Base-by-base conservation (phyloP, 2,888 invertebrate genomes). In the Myopa testacea region DNA sequence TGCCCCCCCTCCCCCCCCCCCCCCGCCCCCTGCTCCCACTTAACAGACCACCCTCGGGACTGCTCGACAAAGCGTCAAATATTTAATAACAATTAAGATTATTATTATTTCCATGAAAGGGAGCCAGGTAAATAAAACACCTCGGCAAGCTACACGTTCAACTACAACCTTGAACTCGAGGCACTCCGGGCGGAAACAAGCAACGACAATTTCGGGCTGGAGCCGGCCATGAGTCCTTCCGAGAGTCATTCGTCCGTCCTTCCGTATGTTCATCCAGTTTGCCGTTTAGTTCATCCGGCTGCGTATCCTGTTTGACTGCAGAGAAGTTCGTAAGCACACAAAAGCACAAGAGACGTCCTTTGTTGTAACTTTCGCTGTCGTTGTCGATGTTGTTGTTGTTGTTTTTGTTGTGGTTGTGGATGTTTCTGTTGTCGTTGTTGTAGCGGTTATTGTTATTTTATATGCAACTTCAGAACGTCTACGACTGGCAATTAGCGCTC, bases 281-380 rank as follows among this genome's bases (percentile, higher is more conserved):
- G 52, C 63, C 70, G 70, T 50, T 73, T 26, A 26, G 14, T 50
- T 37, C 62, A 63, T 73, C 62, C 63, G 73, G 62, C 50, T 38
- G 73, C 73, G 34, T 60, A 72, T 72, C 72, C 60, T 62, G 62
- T 40, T 69, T 72, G 45, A 72, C 72, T 60, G 19, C 69, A 60
- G 72, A n/a, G 14, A 14, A 70, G 14, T 70, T n/a, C 37, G 16
- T 34, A 16, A 70, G 12, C 34, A 50, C 50, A 50, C 26, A 65
- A 65, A 38, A 40, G 40, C 16, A 37, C 50, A 69, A 45, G 69
- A 12, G 38, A 4, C 55, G 37, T 69, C 70, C 70, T 70, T 70
- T 70, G 70, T 55, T 70, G 52, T 55, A 55, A 55, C 70, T 55
- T 65, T 65, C 38, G 37, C 65, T 38, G 65, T 65, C 37, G 38